Evolutionary conservation across 2,797 vertebrate species (phyloP).

Genomic region (Pteronotus mesoamericanus): DNA sequence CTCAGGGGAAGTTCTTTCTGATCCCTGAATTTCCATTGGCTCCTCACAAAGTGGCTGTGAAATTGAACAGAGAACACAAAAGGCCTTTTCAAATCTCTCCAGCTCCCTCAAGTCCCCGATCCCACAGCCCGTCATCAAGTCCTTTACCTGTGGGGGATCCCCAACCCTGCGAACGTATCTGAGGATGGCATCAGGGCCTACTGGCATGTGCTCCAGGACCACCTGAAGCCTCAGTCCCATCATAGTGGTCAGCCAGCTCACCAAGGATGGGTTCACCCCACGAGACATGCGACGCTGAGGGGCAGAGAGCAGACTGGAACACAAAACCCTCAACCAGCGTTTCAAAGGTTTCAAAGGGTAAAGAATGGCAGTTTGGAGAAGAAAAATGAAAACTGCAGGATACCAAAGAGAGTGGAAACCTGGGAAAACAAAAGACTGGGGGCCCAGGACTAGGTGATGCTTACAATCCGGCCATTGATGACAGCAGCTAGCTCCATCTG

Average conservation of each 20-base stretch:
- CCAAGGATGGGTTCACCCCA: slow-evolving; percentile 92
- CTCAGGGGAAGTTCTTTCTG: slow-evolving; percentile 71
- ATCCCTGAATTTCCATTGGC: slow-evolving; percentile 79
- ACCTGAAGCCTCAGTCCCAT: slow-evolving; percentile 94
- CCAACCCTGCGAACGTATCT: slow-evolving; percentile 83
- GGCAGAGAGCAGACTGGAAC: background rate
- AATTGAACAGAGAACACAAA: background rate
- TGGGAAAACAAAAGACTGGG: background rate
- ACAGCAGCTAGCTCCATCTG: slow-evolving; percentile 91
- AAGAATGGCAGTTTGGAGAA: background rate
- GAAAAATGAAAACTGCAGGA: background rate
- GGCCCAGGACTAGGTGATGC: slow-evolving; percentile 49
- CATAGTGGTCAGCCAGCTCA: slow-evolving; percentile 95
- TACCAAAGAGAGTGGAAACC: background rate
- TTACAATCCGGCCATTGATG: slow-evolving; percentile 94
- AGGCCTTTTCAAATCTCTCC: background rate
- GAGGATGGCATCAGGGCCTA: slow-evolving; percentile 90
- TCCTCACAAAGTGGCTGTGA: slow-evolving; percentile 73
- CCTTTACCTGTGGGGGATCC: slow-evolving; percentile 76
- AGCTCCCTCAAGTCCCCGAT: too few species aligned
- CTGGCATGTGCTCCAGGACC: slow-evolving; percentile 92
- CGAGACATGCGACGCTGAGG: slow-evolving; percentile 91
- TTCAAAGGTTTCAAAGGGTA: background rate
- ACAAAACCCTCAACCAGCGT: background rate
- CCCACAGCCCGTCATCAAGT: background rate